A percentile compares a stretch with the other conserved stretches of the same genome.
These are phyloP conservation scores for Rhinophrynus dorsalis DNA, from an alignment of 2,797 vertebrate genomes.

Conservation along the genomic window DNA sequence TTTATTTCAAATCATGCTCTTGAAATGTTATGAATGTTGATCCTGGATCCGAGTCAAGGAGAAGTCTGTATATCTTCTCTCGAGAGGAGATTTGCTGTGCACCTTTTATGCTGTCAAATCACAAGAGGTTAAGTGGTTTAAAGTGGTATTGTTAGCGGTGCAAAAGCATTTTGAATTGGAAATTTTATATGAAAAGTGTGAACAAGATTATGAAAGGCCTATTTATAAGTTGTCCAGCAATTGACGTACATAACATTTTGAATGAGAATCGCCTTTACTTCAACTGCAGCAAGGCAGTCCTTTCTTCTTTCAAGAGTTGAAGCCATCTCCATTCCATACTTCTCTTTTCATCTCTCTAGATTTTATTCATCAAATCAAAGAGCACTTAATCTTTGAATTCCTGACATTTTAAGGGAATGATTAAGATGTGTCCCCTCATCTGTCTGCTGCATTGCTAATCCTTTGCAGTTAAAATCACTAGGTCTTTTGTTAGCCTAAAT, in stretches of 20 bases:
- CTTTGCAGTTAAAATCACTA: neutral
- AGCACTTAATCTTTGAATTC: slow-evolving; percentile 23
- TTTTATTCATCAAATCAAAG: slow-evolving; percentile 3
- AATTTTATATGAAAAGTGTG: neutral
- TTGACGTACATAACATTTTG: neutral
- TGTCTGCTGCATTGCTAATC: neutral
- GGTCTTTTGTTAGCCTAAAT: neutral
- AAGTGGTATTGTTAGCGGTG: neutral
- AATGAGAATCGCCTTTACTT: neutral
- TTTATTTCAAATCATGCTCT: neutral
- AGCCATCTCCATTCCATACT: slow-evolving; percentile 1
- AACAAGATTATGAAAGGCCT: neutral
- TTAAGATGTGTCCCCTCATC: neutral
- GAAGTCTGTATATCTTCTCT: neutral
- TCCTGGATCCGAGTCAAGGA: neutral
- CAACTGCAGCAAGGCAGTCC: neutral
- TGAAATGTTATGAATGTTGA: slow-evolving; percentile 14
- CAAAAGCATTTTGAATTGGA: neutral
- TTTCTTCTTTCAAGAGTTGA: neutral
- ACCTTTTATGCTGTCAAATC: neutral
- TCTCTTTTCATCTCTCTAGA: neutral
- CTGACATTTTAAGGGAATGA: neutral
- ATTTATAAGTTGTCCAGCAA: slow-evolving; percentile 6
- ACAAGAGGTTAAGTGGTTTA: neutral
- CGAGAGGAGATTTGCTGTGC: neutral